Evolutionary conservation across 2,113 vertebrate genomes (phyloP).

Genomic region (Chrysochloris asiatica): DNA sequence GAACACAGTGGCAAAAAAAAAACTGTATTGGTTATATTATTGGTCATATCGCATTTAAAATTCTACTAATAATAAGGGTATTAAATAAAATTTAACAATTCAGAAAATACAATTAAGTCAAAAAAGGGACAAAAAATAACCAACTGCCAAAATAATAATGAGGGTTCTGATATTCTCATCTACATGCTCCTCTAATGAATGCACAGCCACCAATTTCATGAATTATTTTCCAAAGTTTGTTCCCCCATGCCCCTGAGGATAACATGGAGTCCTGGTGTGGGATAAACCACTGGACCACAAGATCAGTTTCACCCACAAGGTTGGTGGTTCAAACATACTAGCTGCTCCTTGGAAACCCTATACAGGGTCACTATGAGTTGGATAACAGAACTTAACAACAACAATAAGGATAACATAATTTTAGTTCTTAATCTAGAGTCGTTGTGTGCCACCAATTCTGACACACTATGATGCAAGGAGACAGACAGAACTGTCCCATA

Average conservation of each 20-base stretch:
- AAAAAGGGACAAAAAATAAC: constrained; percentile 19
- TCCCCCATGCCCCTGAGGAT: too few relatives aligned
- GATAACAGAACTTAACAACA: too few relatives aligned
- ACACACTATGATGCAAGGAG: background rate
- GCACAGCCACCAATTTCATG: too few relatives aligned
- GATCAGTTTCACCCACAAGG: too few relatives aligned
- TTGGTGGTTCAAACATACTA: too few relatives aligned
- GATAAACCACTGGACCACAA: too few relatives aligned
- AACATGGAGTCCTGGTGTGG: too few relatives aligned
- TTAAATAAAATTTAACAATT: constrained; percentile 45
- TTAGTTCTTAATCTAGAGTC: constrained; percentile 35
- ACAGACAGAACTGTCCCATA: background rate
- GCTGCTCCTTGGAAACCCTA: too few relatives aligned
- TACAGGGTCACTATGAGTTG: too few relatives aligned
- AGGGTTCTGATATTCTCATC: background rate
- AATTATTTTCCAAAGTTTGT: constrained; percentile 50
- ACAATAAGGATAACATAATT: background rate
- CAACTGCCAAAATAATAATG: background rate
- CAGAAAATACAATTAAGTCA: background rate
- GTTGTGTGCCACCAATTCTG: background rate
- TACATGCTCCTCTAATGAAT: background rate
- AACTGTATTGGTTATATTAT: background rate
- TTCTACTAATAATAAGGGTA: background rate
- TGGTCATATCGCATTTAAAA: constrained; percentile 46
- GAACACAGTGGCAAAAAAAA: constrained; percentile 2